Conservation (phyloP, 2,888 invertebrate species). For the Drosophila mettleri region DNA sequence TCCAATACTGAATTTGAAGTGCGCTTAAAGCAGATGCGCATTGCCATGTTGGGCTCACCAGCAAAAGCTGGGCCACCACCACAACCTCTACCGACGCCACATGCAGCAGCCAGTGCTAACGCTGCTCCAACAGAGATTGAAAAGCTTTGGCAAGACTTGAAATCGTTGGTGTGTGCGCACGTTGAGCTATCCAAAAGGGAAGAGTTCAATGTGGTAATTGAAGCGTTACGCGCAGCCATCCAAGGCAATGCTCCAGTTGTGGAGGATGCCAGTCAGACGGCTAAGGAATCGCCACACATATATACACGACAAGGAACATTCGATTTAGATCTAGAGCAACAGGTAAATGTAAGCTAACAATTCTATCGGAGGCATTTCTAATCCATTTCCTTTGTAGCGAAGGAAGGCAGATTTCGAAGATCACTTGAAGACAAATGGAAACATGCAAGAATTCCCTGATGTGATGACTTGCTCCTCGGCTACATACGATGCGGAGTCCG, state of each 20-base stretch:
- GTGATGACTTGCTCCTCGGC: constrained; percentile 65
- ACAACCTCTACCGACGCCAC: background rate
- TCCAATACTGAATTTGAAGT: constrained; percentile 56
- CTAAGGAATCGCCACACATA: constrained; percentile 13
- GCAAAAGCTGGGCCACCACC: background rate
- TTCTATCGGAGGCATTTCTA: no score
- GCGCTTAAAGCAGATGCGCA: constrained; percentile 56
- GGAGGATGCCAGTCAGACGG: background rate
- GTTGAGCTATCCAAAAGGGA: constrained; percentile 43
- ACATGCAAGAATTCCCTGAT: constrained; percentile 57
- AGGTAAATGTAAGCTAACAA: background rate
- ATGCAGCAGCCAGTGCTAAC: background rate
- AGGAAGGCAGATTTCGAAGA: constrained; percentile 6
- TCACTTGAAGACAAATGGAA: constrained; percentile 5
- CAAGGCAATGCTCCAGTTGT: background rate
- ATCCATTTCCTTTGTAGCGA: constrained; percentile 25
- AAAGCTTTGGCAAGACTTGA: constrained; percentile 39
- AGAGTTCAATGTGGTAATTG: constrained; percentile 44
- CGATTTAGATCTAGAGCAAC: constrained; percentile 57
- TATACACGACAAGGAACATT: constrained; percentile 65
- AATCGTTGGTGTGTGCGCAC: constrained; percentile 34
- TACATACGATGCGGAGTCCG: constrained; percentile 60
- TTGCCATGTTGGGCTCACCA: constrained; percentile 47
- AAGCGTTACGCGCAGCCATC: constrained; percentile 23
- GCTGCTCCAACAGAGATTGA: constrained; percentile 9